Base-by-base conservation (phyloP, 2,113 vertebrate species). In the Neoarius graeffei region DNA sequence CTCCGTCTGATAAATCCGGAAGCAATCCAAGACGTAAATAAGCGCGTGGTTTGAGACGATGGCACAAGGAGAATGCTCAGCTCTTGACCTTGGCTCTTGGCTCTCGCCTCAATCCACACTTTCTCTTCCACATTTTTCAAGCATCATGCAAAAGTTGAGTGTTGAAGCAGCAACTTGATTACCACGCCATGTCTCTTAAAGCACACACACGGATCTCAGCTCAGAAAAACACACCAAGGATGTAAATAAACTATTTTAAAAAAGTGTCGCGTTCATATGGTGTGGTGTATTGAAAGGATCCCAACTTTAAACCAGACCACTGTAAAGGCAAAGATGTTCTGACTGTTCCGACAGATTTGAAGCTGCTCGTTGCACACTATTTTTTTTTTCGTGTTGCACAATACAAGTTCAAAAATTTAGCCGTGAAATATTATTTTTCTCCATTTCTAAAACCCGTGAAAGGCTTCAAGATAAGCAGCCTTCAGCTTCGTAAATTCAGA, bases 381-480 rank as follows among this genome's bases (percentile, higher is more conserved):
- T 67, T 9, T 17, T 52, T 71, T 77, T 74, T 79, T 9, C 8
- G 84, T 77, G 83, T 52, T 8, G 35, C 88, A 88, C 88, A 90
- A 93, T 88, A 92, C 88, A 88, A 85, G 84, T 85, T 71, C 89
- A 87, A 88, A 89, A 90, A 92, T 88, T 92, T 83, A 71, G 91
- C 86, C 92, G 91, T 93, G 91, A 94, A 94, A 59, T n/a, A 59
- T 93, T 94, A 92, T 92, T 91, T 91, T 93, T 87, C 25, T n/a
- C 86, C 92, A 91, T 93, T 92, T 95, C 76, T 77, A 69, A 89
- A 93, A 91, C 89, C 91, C 86, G 89, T 94, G 93, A 95, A 95
- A 93, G 93, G 93, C 87, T 57, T 79, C 83, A 87, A 94, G 94
- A 95, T 96, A 95, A 95, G 94, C 93, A 93, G 92, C 93, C 92